Base-by-base conservation (phyloP, 2,888 invertebrate species). In the Hylaea fasciaria region DNA sequence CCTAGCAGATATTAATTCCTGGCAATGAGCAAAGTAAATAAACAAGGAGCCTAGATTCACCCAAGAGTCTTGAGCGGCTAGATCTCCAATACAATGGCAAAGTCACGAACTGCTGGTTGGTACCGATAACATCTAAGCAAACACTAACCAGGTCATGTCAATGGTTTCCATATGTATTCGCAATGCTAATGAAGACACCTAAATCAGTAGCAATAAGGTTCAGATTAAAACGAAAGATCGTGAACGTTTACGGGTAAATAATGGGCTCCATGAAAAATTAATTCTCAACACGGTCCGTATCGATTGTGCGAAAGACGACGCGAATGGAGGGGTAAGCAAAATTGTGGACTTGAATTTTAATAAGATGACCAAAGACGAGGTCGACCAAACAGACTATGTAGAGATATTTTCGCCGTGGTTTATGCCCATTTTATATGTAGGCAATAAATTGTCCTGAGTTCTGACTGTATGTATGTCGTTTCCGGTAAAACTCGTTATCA, bases 91-190 rank as follows among this genome's bases (percentile, higher is more conserved):
- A 60, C 55, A 68, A 69, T 63, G 46, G 58, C 57, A 66, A 72
- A 76, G 74, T 81, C 77, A 81, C 78, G 77, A 77, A 72, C 73
- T 70, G n/a, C n/a, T n/a, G n/a, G 74, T 77, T 73, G 70, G 65
- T 70, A 69, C 65, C 65, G 73, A 76, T 76, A 74, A 76, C 71
- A 71, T 65, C 71, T 72, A 66, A 65, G 65, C 69, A 73, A 76
- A 72, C 67, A 71, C 73, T 76, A 83, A 83, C 75, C 76, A 77
- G 81, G 82, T 74, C 77, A 79, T 62, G 60, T 54, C 47, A 53
- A 64, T 58, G 58, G 60, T 64, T 70, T 60, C 50, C 41, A 14
- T 46, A 41, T 47, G 49, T 13, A 45, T 9, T 22, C 35, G 12
- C 35, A 52, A 43, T 41, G 17, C 13, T 41, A 16, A 32, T 22